Conservation (phyloP, 2,113 vertebrate genomes). For the Sceloporus tristichus region DNA sequence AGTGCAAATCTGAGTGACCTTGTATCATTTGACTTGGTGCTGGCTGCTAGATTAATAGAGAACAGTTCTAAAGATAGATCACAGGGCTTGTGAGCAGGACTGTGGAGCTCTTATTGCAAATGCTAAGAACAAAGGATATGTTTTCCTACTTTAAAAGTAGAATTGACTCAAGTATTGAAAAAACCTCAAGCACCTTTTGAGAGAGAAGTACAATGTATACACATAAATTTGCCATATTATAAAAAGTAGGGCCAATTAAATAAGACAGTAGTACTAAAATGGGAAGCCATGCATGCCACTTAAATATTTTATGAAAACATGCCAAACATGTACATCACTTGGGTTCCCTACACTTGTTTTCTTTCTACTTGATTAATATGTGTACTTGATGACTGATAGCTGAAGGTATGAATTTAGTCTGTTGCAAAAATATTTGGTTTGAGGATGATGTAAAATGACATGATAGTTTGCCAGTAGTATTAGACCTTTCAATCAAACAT, state of each 20-base stretch:
- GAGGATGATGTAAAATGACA: neutral
- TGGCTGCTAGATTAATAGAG: slow-evolving; percentile 29
- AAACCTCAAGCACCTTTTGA: neutral
- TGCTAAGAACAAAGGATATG: neutral
- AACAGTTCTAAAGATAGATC: slow-evolving; percentile 11
- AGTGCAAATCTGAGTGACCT: slow-evolving; percentile 7
- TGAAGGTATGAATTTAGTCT: neutral
- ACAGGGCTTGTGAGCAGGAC: neutral
- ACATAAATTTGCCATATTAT: neutral
- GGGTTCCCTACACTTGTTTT: neutral
- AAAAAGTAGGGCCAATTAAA: neutral
- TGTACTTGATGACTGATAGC: neutral
- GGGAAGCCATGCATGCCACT: neutral
- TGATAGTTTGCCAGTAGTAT: neutral
- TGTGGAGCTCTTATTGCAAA: neutral
- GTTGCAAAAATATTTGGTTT: neutral
- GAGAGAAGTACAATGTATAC: neutral
- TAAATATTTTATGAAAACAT: neutral
- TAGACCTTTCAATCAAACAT: neutral
- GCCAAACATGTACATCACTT: neutral
- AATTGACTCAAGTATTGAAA: neutral
- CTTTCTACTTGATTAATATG: neutral
- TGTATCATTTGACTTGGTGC: slow-evolving; percentile 13
- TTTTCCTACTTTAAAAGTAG: neutral
- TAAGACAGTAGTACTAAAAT: neutral